Evolutionary conservation across 2,113 vertebrate genomes (phyloP), one percentile per base, ranked within the genome.

Genomic region (Pseudois nayaur): DNA sequence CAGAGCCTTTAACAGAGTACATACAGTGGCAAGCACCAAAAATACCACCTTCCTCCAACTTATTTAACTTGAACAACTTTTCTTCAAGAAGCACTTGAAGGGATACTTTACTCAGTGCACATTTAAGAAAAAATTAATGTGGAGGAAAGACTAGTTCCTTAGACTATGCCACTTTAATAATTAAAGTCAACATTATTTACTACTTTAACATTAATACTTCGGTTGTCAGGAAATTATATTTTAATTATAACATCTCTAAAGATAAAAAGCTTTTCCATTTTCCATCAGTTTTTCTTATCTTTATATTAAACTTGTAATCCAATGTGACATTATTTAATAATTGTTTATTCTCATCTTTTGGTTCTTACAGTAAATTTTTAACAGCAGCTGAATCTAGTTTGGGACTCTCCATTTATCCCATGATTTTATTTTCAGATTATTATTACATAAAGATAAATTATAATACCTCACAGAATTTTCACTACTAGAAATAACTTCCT

Each of bases 361-460:
- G 64, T 36, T 83, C 55, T 93, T 91, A 87, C 17, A 76, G 86
- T 94, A 97, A 95, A 93, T 84, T 92, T 50, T 85, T 93, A 96
- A 89, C 76, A 78, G 48, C 5, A 64, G 86, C 23, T 86, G 29
- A 87, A 62, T 87, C 31, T 48, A 96, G 3, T 92, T 87, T 92
- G 40, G 54, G 33, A 57, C 3, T 95, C 45, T 91, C 45, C 45
- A 83, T 64, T 94, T 59, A 96, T 19, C 5, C n/a, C 31, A 83
- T 48, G 17, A 50, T 59, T 6, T 85, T 45, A 94, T 91, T 59
- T 6, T 85, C 45, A 94, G 83, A 79, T 81, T 89, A 84, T 74
- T 94, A 92, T 3, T 83, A 92, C 1, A 4, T 87, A 54, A 93
- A 90, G 29, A 89, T 89, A 90, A 91, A 96, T 57, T 82, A 62